Evolutionary conservation across 2,888 invertebrate species (phyloP), one percentile per base, ranked within the genome.

Genomic region (Caenorhabditis plicata): DNA sequence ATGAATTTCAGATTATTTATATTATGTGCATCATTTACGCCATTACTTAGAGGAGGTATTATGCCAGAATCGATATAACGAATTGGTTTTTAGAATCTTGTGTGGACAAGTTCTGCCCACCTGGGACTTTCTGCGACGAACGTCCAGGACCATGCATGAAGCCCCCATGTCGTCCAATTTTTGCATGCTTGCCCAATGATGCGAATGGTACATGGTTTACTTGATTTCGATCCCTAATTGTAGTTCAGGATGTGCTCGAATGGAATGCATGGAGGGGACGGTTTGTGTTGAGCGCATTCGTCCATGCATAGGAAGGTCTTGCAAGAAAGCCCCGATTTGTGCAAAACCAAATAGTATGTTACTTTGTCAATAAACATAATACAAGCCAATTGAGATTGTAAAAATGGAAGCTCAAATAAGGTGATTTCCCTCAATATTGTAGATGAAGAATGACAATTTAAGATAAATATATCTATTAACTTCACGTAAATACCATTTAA

Each of bases 61-160:
- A n/a, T n/a, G n/a, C n/a, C n/a, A n/a, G n/a, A n/a, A n/a, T n/a
- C n/a, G n/a, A n/a, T n/a, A n/a, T n/a, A n/a, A n/a, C n/a, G n/a
- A n/a, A n/a, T n/a, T n/a, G n/a, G n/a, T n/a, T n/a, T 51, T 43
- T 13, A 58, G 58, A 48, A 11, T 43, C 33, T 20, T 58, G 58
- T 22, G 42, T 61, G 11, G 60, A 61, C 20, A 46, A 61, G 11
- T 61, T 61, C 40, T 61, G 60, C 25, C 60, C 60, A 7, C 50
- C 54, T 2, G 60, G 60, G 15, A 61, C 60, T 11, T 61, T 51
- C 19, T 61, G 60, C 25, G 60, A 61, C 32, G 60, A 61, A 15
- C 31, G 60, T 15, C 54, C 60, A 0, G 54, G 54, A n/a, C 60
- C 60, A 8, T 61, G 60, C 27, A 25, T 43, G 8, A 46, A 40